Percentiles rank a stretch among this genome's conserved stretches.
phyloP scores from a whole-genome alignment of 2,113 vertebrate genomes.

The Collichthys lucidus region DNA sequence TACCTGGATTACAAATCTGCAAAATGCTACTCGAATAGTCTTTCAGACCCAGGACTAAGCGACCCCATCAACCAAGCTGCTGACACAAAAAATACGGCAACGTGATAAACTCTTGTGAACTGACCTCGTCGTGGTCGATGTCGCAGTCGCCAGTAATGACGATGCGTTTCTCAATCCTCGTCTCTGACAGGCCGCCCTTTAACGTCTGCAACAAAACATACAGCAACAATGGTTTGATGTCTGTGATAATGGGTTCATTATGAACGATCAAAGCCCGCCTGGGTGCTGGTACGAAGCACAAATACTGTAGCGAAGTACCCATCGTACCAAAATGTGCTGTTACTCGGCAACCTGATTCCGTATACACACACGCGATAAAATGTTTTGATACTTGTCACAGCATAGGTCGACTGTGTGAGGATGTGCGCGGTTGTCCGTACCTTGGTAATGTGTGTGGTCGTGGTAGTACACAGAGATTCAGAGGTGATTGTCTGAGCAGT shows the following conservation, averaged over 20 bases:
- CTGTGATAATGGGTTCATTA: background rate
- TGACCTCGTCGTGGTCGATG: constrained; percentile 98
- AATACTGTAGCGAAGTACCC: background rate
- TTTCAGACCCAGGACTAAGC: constrained; percentile 1
- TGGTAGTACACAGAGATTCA: constrained; percentile 96
- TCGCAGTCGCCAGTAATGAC: constrained; percentile 98
- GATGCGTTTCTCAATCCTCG: constrained; percentile 98
- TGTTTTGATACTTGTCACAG: background rate
- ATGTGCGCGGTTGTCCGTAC: constrained; percentile 82
- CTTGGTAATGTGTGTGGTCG: constrained; percentile 99
- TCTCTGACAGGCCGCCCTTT: constrained; percentile 97
- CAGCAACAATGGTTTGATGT: background rate
- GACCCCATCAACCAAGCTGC: background rate
- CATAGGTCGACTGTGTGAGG: background rate
- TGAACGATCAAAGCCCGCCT: background rate
- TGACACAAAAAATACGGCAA: background rate
- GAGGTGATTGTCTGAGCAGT: constrained; percentile 98
- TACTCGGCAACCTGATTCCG: background rate
- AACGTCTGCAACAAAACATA: constrained; percentile 55
- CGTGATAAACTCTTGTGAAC: constrained; percentile 19
- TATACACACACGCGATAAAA: too few relatives aligned
- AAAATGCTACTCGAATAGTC: background rate
- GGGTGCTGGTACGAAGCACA: background rate
- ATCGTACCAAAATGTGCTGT: background rate
- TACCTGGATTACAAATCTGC: background rate